Evolutionary conservation across 1,140 invertebrate genomes (phyloP).

Genomic region (Scaptomyza hsui): DNA sequence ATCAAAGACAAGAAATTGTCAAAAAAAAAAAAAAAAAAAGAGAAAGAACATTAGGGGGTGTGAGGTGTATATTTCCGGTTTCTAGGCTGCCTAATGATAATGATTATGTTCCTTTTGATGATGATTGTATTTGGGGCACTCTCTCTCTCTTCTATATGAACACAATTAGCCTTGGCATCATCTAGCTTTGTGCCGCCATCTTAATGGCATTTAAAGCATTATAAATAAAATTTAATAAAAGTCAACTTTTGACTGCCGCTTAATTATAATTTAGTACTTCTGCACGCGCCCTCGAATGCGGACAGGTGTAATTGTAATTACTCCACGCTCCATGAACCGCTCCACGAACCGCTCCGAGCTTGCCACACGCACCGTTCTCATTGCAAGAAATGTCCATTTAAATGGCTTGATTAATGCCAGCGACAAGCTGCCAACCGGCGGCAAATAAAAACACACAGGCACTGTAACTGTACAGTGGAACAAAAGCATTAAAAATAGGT

Average conservation of each 20-base stretch:
- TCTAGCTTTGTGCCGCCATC: constrained; percentile 27
- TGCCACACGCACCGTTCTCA: constrained; percentile 43
- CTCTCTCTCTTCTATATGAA: constrained; percentile 14
- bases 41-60: constrained; percentile 8
- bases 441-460: constrained; percentile 3
- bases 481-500: too few relatives aligned
- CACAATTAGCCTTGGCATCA: constrained; percentile 58
- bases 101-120: constrained; percentile 29
- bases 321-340: constrained; percentile 50
- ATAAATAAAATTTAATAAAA: constrained; percentile 82
- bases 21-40: constrained; percentile 10
- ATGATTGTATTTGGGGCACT: constrained; percentile 21
- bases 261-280: constrained; percentile 77
- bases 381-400: constrained; percentile 76
- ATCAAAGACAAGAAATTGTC: constrained; percentile 46
- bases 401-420: constrained; percentile 79
- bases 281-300: constrained; percentile 55
- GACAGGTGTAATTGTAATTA: constrained; percentile 81
- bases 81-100: constrained; percentile 20
- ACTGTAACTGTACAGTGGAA: constrained; percentile 44
- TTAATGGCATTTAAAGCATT: constrained; percentile 74
- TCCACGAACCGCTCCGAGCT: too few relatives aligned
- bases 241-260: constrained; percentile 72
- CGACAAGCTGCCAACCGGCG: constrained; percentile 55
- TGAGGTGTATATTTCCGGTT: constrained; percentile 5